Conservation (phyloP, 2,888 invertebrate species). For the Linnaemya vulpina region DNA sequence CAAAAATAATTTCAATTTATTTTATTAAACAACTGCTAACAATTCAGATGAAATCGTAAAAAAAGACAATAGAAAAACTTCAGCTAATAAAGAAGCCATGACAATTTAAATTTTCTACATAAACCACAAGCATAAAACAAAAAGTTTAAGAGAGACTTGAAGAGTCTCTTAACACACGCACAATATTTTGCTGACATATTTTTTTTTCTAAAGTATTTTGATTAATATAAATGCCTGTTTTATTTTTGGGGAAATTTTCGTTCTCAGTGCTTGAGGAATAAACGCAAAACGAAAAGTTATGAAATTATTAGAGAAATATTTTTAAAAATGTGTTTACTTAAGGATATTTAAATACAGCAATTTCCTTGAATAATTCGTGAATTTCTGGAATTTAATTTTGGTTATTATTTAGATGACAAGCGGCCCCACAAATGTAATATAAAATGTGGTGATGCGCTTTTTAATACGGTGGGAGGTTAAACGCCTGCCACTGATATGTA, state of each 20-base stretch:
- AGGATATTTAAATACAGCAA: background rate
- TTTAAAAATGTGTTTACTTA: constrained; percentile 6
- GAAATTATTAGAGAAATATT: constrained; percentile 39
- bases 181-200: background rate
- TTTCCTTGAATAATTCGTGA: background rate
- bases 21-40: constrained; percentile 32
- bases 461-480: background rate
- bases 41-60: constrained; percentile 1
- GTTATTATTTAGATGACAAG: background rate
- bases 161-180: background rate
- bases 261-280: constrained; percentile 14
- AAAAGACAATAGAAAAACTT: background rate
- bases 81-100: constrained; percentile 28
- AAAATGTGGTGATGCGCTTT: background rate
- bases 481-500: background rate
- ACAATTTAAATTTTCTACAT: constrained; percentile 19
- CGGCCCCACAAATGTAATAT: background rate
- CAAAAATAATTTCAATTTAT: background rate
- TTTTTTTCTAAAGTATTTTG: constrained; percentile 4
- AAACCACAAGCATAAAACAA: background rate
- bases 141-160: background rate
- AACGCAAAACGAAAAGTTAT: constrained; percentile 14
- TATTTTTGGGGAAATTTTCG: background rate
- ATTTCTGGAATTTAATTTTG: background rate
- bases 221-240: background rate